A percentile compares a stretch with the other conserved stretches of the same genome.
phyloP scores from a whole-genome alignment of 2,888 invertebrate species.

The Eudasyphora cyanicolor region DNA sequence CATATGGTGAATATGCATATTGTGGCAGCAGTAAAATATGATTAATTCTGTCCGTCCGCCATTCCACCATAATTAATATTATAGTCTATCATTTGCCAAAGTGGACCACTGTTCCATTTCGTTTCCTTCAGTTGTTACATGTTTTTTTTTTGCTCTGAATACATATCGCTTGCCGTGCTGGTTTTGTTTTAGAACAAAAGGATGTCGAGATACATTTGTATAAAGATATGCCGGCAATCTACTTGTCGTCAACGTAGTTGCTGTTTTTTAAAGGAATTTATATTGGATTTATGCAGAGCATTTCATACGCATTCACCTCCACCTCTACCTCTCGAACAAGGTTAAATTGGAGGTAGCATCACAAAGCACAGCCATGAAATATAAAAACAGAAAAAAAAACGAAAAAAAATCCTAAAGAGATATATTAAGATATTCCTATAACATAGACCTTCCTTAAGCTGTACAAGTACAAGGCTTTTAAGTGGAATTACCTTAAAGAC shows the following conservation, averaged over 20 bases:
- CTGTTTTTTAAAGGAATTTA: slow-evolving; percentile 15
- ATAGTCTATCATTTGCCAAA: no score
- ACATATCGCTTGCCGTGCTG: background rate
- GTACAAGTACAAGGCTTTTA: slow-evolving; percentile 12
- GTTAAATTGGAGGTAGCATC: slow-evolving; percentile 27
- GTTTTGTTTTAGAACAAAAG: slow-evolving; percentile 1
- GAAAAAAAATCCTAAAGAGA: background rate
- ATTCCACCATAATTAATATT: no score
- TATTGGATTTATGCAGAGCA: slow-evolving; percentile 26
- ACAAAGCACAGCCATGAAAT: background rate
- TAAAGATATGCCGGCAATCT: no score
- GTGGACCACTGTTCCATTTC: no score
- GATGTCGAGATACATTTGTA: slow-evolving; percentile 18
- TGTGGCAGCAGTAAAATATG: no score
- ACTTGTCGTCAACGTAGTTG: no score
- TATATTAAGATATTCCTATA: background rate
- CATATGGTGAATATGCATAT: no score
- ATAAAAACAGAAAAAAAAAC: background rate
- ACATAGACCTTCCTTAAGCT: slow-evolving; percentile 6
- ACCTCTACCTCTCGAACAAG: background rate
- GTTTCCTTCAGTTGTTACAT: background rate
- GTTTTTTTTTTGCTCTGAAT: background rate
- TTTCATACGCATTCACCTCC: background rate
- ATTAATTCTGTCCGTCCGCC: no score
- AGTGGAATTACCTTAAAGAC: background rate